A percentile compares a stretch with the other conserved stretches of the same genome.
phyloP scores from a whole-genome alignment of 1,140 invertebrate species.

The Aphaenogaster ashmeadi region DNA sequence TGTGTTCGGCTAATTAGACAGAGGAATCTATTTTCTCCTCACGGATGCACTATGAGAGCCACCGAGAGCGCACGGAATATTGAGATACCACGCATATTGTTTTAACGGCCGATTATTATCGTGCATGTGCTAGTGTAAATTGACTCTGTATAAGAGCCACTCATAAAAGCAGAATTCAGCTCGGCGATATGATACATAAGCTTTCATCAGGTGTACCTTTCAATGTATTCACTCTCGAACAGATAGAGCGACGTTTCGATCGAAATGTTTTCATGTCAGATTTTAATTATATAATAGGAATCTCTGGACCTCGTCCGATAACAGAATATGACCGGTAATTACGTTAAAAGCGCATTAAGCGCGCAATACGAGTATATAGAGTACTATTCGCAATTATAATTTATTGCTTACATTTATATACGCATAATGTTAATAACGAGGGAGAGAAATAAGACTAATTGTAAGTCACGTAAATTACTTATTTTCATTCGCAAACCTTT shows the following conservation, averaged over 20 bases:
- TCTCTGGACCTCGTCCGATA: conserved; percentile 29
- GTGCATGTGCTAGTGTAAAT: conserved; percentile 26
- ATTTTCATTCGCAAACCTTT: background rate
- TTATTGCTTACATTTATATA: conserved; percentile 3
- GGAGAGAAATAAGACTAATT: background rate
- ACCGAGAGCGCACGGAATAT: conserved; percentile 3
- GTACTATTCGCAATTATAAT: conserved; percentile 4
- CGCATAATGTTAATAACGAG: background rate
- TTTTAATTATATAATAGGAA: conserved; percentile 59
- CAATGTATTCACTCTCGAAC: conserved; percentile 10
- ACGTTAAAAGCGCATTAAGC: conserved; percentile 30
- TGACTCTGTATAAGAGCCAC: conserved; percentile 27
- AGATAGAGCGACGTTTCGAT: background rate
- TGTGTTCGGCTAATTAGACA: conserved; percentile 37
- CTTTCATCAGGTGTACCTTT: conserved; percentile 41
- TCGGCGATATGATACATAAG: conserved; percentile 10
- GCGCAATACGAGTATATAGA: conserved; percentile 3
- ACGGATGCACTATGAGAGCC: background rate
- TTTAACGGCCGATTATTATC: conserved; percentile 49
- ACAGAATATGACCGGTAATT: conserved; percentile 8
- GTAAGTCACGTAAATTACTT: background rate
- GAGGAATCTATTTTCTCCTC: conserved; percentile 44
- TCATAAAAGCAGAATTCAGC: conserved; percentile 45
- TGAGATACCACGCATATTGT: conserved; percentile 1
- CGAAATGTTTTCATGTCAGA: conserved; percentile 24